These are phyloP conservation scores for Blennius ocellaris DNA, from an alignment of 2,113 vertebrate genomes.

Conservation along the genomic window DNA sequence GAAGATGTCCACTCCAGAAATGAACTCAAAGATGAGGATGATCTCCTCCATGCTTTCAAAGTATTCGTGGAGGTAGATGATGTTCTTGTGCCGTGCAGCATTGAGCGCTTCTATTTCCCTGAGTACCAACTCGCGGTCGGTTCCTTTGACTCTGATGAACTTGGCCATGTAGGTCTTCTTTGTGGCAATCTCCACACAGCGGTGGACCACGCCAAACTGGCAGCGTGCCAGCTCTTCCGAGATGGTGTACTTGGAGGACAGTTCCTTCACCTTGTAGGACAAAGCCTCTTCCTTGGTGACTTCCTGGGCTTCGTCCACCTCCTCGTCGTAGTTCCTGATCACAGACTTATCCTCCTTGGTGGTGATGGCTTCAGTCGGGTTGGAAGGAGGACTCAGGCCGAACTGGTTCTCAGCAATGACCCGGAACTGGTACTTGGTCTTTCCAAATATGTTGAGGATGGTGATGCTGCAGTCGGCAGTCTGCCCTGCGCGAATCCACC, in stretches of 20 bases:
- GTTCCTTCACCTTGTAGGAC: constrained; percentile 91
- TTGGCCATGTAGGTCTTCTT: constrained; percentile 98
- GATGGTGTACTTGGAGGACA: constrained; percentile 93
- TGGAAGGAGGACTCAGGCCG: constrained; percentile 91
- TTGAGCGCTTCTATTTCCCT: constrained; percentile 97
- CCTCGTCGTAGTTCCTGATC: constrained; percentile 95
- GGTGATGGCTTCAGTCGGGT: constrained; percentile 91
- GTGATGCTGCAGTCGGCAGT: constrained; percentile 91
- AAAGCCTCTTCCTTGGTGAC: constrained; percentile 88
- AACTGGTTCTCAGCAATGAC: constrained; percentile 97
- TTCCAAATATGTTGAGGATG: constrained; percentile 95
- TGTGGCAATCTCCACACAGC: constrained; percentile 91
- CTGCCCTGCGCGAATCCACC: constrained; percentile 96
- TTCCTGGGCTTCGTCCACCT: constrained; percentile 93
- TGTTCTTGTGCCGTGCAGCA: constrained; percentile 89
- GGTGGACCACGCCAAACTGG: constrained; percentile 94
- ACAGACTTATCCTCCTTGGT: constrained; percentile 96
- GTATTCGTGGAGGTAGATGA: constrained; percentile 94
- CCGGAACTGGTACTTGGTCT: constrained; percentile 97
- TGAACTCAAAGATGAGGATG: constrained; percentile 96
- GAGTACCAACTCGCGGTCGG: constrained; percentile 94
- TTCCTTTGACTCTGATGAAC: constrained; percentile 97
- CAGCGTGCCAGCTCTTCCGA: constrained; percentile 96
- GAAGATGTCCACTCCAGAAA: constrained; percentile 97
- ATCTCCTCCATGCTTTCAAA: constrained; percentile 99